Evolutionary conservation across 2,888 invertebrate species (phyloP), one percentile per base, ranked within the genome.

Genomic region (Parnassius apollo): DNA sequence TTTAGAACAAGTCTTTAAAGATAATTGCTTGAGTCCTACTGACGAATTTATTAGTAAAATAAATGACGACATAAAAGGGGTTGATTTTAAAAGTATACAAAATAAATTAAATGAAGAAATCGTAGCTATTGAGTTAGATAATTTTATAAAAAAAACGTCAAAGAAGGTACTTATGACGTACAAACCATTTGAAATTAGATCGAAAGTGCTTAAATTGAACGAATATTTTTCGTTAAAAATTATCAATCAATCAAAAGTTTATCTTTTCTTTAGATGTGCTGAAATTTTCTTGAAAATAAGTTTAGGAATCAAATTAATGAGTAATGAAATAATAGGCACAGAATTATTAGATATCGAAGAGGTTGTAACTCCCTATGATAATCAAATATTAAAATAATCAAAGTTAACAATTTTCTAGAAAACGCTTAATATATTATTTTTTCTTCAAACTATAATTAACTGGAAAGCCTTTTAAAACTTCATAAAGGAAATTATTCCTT

Each of bases 261-360:
- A 75, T 46, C 62, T 87, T 9, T 10, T 72, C 2, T 86, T 79
- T 65, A 73, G 78, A 62, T 75, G 77, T 44, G 77, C 76, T 0
- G 49, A 65, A 2, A 68, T 65, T 0, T 71, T 64, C 25, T 46
- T 83, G 1, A 85, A 81, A 59, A 54, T 85, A 10, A 78, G 85
- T 66, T 65, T 75, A 74, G 92, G 82, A 68, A 86, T 82, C 91
- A 73, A 59, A 69, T 79, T 84, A 75, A 82, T 75, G 70, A 90
- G 71, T 77, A 82, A 77, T 76, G 91, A 77, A 77, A 89, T 76
- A 74, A 79, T 75, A 71, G 88, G 77, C 75, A 87, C 72, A 0
- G 71, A 76, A 2, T 66, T 65, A 1, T 64, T 69, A 2, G 82
- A 82, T 1, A 62, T 77, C 0, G 44, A 52, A 0, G 70, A 77